Evolutionary conservation across 2,797 vertebrate species (phyloP).

Genomic region (Pseudochirops cupreus): DNA sequence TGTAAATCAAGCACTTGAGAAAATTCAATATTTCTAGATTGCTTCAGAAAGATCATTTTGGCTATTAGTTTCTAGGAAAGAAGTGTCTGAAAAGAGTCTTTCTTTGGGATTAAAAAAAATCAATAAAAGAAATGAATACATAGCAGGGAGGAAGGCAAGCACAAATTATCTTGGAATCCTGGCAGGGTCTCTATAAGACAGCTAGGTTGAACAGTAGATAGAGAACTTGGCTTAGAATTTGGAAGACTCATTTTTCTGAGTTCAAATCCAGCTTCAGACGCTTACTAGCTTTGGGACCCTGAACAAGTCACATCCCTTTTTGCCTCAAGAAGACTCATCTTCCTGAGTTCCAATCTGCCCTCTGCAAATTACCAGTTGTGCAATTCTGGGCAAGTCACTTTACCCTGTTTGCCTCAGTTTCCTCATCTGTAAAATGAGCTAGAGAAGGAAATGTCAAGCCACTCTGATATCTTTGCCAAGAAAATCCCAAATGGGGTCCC

Average conservation of each 20-base stretch:
- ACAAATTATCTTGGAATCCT: not conserved
- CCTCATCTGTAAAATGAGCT: not conserved
- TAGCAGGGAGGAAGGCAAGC: not conserved
- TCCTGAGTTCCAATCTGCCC: too few species aligned
- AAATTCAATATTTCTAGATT: not conserved
- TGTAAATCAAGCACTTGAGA: not conserved
- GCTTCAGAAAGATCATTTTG: conserved; percentile 10
- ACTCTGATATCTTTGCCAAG: not conserved
- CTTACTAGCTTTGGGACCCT: too few species aligned
- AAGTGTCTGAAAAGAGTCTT: conserved; percentile 25
- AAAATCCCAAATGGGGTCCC: not conserved
- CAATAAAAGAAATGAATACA: conserved; percentile 40
- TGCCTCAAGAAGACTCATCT: too few species aligned
- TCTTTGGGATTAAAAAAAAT: conserved; percentile 22
- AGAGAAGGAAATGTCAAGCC: not conserved
- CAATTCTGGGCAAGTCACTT: too few species aligned
- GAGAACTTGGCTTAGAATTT: too few species aligned
- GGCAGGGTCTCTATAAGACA: not conserved
- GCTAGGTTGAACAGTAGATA: too few species aligned
- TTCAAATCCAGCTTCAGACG: too few species aligned
- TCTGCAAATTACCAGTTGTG: too few species aligned
- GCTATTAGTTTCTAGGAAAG: not conserved
- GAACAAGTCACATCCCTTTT: too few species aligned
- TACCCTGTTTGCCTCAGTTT: not conserved
- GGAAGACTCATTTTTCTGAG: too few species aligned